Evolutionary conservation across 92 coral and sea anemone genomes (phyloP).

Genomic region (Parazoanthus atlanticus): DNA sequence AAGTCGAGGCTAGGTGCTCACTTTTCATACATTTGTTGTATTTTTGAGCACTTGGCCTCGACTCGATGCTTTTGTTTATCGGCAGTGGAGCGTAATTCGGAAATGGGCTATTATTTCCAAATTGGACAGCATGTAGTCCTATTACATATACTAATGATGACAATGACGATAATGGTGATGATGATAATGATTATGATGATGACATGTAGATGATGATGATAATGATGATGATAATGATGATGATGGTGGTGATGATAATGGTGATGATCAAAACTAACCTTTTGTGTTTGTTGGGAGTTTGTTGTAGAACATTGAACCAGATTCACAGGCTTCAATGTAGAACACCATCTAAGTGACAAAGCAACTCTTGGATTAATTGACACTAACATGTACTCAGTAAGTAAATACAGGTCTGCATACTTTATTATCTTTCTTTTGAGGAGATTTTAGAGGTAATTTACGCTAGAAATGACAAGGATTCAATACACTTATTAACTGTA

Average conservation of each 20-base stretch:
- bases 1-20: too few species aligned
- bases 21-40: too few species aligned
- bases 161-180: background rate
- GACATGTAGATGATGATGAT: background rate
- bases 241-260: background rate
- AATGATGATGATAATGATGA: background rate
- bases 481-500: background rate
- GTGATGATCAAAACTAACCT: constrained; percentile 49
- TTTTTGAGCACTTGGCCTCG: too few species aligned
- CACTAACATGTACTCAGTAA: too few species aligned
- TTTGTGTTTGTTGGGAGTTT: constrained; percentile 72
- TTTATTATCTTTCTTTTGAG: too few species aligned
- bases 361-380: background rate
- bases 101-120: too few species aligned
- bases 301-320: constrained; percentile 95
- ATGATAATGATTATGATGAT: background rate
- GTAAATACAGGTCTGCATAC: too few species aligned
- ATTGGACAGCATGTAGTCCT: too few species aligned
- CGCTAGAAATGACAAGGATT: background rate
- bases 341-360: constrained; percentile 80
- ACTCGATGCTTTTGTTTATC: too few species aligned
- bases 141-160: background rate
- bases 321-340: constrained; percentile 95
- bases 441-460: too few species aligned
- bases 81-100: too few species aligned